A percentile compares a stretch with the other conserved stretches of the same genome.
Conservation (phyloP, 2,888 invertebrate genomes). For the Diachrysia chrysitis region DNA sequence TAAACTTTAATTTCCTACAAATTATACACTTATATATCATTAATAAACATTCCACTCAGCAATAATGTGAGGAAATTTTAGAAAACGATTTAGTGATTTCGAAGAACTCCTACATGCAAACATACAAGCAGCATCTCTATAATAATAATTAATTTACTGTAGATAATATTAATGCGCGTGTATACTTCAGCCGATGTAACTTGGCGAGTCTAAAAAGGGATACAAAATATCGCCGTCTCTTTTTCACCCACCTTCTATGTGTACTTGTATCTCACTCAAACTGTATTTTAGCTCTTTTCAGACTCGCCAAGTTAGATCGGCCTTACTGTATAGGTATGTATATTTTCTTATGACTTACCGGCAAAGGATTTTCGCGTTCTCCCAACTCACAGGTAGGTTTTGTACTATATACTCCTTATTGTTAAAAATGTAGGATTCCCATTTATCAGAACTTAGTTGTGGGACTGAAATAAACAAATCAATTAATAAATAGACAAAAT, state of each 20-base stretch:
- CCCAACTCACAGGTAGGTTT: constrained; percentile 83
- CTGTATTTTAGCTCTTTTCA: not conserved
- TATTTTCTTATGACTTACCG: constrained; percentile 50
- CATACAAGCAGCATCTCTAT: too few relatives aligned
- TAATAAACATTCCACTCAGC: too few relatives aligned
- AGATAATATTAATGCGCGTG: too few relatives aligned
- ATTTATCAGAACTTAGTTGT: constrained; percentile 66
- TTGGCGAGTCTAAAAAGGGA: too few relatives aligned
- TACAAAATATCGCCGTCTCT: not conserved
- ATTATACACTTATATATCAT: too few relatives aligned
- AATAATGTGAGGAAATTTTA: too few relatives aligned
- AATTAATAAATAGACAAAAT: not conserved
- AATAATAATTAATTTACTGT: too few relatives aligned
- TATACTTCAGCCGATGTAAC: too few relatives aligned
- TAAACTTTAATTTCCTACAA: too few relatives aligned
- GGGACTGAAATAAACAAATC: constrained; percentile 73
- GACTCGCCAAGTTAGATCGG: not conserved
- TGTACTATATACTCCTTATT: constrained; percentile 84
- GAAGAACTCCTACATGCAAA: too few relatives aligned
- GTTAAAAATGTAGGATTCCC: constrained; percentile 80
- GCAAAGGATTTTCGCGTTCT: constrained; percentile 77
- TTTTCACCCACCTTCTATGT: not conserved
- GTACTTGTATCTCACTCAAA: not conserved
- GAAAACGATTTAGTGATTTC: too few relatives aligned
- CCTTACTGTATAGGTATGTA: constrained; percentile 11